Conservation (phyloP, 2,797 vertebrate species). For the Chrosomus eos region DNA sequence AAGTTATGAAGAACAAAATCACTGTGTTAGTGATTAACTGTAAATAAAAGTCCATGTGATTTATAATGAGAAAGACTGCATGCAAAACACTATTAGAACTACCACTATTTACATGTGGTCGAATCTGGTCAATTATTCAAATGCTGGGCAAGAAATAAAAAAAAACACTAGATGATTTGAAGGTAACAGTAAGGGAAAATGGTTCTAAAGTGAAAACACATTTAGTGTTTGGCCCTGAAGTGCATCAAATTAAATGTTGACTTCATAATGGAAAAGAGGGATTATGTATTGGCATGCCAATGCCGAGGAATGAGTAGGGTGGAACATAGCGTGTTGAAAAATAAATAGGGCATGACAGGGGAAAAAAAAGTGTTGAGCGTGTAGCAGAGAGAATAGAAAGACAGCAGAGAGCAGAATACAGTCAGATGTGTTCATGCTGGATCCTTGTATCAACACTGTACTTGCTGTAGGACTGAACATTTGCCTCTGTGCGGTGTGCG, state of each 20-base stretch:
- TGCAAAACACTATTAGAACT: not conserved
- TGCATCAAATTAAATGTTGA: conserved; percentile 20
- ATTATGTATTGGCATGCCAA: conserved; percentile 10
- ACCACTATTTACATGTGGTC: not conserved
- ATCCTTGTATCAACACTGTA: not conserved
- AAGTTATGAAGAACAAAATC: not conserved
- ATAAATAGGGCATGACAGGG: conserved; percentile 57
- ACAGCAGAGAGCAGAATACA: conserved; percentile 32
- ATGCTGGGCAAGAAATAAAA: not conserved
- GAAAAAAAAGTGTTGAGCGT: conserved; percentile 19
- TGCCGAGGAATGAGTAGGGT: conserved; percentile 14
- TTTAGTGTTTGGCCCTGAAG: not conserved
- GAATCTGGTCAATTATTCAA: not conserved
- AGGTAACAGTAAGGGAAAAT: not conserved
- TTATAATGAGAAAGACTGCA: not conserved
- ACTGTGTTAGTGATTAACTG: not conserved
- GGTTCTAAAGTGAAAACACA: conserved; percentile 2
- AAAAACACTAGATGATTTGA: not conserved
- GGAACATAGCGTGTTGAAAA: conserved; percentile 41
- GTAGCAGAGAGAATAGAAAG: conserved; percentile 40
- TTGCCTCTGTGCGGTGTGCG: not conserved
- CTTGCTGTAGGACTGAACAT: not conserved
- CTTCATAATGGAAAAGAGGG: conserved; percentile 37
- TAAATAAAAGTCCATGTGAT: not conserved
- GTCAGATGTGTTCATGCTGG: conserved; percentile 18